Evolutionary conservation across 2,797 vertebrate genomes (phyloP), one percentile per base, ranked within the genome.

Genomic region (Psittacula derbiana): DNA sequence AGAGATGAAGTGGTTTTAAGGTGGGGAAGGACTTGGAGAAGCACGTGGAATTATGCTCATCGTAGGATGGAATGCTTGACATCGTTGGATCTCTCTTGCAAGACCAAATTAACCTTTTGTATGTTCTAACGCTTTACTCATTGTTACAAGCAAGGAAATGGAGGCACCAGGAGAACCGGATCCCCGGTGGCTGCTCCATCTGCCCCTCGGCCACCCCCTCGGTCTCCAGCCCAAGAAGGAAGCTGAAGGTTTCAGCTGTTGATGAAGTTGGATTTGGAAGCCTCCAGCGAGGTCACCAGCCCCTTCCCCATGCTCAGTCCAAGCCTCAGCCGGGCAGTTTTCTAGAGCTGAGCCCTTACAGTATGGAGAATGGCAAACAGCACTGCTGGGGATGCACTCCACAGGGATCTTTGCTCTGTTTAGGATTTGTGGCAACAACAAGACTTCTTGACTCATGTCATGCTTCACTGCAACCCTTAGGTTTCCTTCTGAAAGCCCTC

Each of bases 1-100:
- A 0, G 40, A 9, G 20, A 6, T 5, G 13, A 58, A 75, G 6
- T 15, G 20, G 12, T 27, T 33, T 78, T 69, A 61, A 88, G n/a
- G n/a, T 31, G 61, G 67, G 28, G n/a, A 92, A 73, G 47, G 50
- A 20, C 27, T 1, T 30, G n/a, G 69, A 65, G 58, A 15, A 76
- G n/a, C 9, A n/a, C 0, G 0, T 21, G 9, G 58, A 52, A 36
- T 31, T 11, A 4, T 12, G 19, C 24, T 52, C 13, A 4, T 11
- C 6, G 1, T 13, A 41, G 65, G 71, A 28, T 40, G 4, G 2
- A 47, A 5, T 2, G 4, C 21, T 43, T 16, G 28, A 10, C 21
- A 1, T 24, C 61, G 40, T 10, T 0, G 0, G 5, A 0, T 8
- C 21, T n/a, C 30, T 47, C 41, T 12, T 25, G n/a, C 52, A 40